These are phyloP conservation scores for Diorhabda sublineata DNA, from an alignment of 1,140 invertebrate genomes.

Conservation along the genomic window DNA sequence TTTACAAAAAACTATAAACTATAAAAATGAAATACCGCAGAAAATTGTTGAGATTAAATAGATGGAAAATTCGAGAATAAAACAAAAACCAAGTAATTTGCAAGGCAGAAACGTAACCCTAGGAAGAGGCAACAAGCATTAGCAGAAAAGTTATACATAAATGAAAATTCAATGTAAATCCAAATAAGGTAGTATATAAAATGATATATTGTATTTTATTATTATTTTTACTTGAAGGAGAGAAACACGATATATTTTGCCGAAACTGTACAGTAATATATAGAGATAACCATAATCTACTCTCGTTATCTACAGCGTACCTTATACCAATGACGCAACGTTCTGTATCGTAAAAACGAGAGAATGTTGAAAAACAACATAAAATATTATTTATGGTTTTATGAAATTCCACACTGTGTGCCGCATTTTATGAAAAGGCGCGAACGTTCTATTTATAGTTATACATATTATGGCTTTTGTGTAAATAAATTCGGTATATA, in stretches of 20 bases:
- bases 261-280: constrained; percentile 6
- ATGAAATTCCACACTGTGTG: constrained; percentile 9
- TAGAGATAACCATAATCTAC: constrained; percentile 8
- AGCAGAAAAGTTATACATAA: too few relatives aligned
- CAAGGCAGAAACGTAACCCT: too few relatives aligned
- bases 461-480: not conserved
- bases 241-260: constrained; percentile 7
- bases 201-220: constrained; percentile 2
- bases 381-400: constrained; percentile 16
- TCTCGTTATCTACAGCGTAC: constrained; percentile 7
- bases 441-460: not conserved
- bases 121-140: too few relatives aligned
- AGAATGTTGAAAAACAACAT: constrained; percentile 11
- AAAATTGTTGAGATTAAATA: too few relatives aligned
- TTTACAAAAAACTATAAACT: too few relatives aligned
- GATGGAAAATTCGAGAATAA: too few relatives aligned
- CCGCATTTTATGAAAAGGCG: not conserved
- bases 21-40: too few relatives aligned
- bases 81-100: too few relatives aligned
- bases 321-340: constrained; percentile 10
- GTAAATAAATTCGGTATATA: not conserved
- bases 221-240: not conserved
- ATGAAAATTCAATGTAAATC: too few relatives aligned
- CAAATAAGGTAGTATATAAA: too few relatives aligned
- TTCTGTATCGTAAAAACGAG: constrained; percentile 6